Percentiles rank a stretch among this genome's conserved stretches.
These are phyloP conservation scores for Taenioides sp. DNA, from an alignment of 2,797 vertebrate species.

Conservation along the genomic window DNA sequence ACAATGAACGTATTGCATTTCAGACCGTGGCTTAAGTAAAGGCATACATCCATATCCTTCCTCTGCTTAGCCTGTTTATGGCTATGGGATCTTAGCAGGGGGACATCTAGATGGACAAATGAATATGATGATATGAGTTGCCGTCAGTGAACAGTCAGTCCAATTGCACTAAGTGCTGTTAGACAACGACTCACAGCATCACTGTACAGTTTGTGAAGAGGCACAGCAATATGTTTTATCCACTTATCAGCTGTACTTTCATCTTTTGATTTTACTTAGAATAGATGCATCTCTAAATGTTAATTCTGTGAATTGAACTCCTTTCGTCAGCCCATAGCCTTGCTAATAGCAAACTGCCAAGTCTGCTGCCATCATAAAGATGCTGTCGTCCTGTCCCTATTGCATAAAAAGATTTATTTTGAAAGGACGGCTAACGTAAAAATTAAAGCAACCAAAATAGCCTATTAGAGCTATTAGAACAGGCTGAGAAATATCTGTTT, in stretches of 20 bases:
- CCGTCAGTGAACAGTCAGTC: constrained; percentile 45
- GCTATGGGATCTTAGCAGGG: constrained; percentile 41
- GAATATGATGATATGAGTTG: constrained; percentile 45
- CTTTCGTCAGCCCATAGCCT: constrained; percentile 28
- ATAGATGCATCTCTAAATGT: not conserved
- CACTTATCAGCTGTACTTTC: no score
- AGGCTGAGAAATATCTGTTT: constrained; percentile 52
- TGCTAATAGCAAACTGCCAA: constrained; percentile 33
- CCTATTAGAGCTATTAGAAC: constrained; percentile 53
- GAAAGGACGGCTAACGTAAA: constrained; percentile 47
- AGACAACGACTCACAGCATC: constrained; percentile 16
- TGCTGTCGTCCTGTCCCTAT: constrained; percentile 45
- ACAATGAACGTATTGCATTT: constrained; percentile 29
- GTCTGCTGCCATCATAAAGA: constrained; percentile 31
- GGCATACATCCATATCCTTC: constrained; percentile 23
- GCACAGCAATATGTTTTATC: constrained; percentile 6
- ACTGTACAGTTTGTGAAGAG: constrained; percentile 19
- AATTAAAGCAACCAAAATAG: constrained; percentile 60
- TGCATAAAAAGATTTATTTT: constrained; percentile 51
- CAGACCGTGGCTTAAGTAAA: constrained; percentile 32
- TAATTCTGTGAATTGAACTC: constrained; percentile 20
- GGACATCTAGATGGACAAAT: constrained; percentile 48
- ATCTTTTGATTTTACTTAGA: not conserved
- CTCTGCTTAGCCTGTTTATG: constrained; percentile 16
- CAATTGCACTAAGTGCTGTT: constrained; percentile 53